Evolutionary conservation across 2,888 invertebrate species (phyloP).

Genomic region (Piscicola geometra): DNA sequence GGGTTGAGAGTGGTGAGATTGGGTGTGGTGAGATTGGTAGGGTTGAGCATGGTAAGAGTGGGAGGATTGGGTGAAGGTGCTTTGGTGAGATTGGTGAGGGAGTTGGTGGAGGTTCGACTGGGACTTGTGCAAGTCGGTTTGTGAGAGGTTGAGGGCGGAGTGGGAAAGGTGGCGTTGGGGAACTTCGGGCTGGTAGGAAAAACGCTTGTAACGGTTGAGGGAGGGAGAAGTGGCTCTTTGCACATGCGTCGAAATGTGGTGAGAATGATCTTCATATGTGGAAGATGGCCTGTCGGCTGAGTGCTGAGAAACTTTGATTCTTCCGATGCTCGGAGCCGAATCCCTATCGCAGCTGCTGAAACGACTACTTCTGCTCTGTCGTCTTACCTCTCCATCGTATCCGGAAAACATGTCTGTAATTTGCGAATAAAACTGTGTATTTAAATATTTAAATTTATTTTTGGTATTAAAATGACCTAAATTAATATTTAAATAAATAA

Average conservation of each 20-base stretch:
- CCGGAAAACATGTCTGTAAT: conserved; percentile 8
- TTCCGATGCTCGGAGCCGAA: conserved; percentile 1
- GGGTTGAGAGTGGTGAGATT: too few relatives aligned
- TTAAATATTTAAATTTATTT: not conserved
- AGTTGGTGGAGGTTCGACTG: not conserved
- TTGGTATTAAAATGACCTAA: not conserved
- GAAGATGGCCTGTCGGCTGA: not conserved
- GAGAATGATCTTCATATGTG: conserved; percentile 6
- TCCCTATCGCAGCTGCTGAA: not conserved
- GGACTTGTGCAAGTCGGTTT: not conserved
- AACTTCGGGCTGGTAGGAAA: not conserved
- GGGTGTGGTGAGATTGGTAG: too few relatives aligned
- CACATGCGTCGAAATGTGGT: conserved; percentile 3
- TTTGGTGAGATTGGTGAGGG: not conserved
- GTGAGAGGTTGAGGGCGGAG: not conserved
- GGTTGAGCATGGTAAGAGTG: too few relatives aligned
- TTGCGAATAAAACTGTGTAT: not conserved
- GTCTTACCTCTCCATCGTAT: not conserved
- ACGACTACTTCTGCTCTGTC: not conserved
- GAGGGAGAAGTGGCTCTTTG: not conserved
- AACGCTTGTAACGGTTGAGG: not conserved
- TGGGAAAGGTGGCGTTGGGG: not conserved
- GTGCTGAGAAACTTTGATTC: not conserved
- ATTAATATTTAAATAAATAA: not conserved
- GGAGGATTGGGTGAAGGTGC: too few relatives aligned